Conservation (phyloP, 2,113 vertebrate genomes). For the Thamnophis sirtalis region DNA sequence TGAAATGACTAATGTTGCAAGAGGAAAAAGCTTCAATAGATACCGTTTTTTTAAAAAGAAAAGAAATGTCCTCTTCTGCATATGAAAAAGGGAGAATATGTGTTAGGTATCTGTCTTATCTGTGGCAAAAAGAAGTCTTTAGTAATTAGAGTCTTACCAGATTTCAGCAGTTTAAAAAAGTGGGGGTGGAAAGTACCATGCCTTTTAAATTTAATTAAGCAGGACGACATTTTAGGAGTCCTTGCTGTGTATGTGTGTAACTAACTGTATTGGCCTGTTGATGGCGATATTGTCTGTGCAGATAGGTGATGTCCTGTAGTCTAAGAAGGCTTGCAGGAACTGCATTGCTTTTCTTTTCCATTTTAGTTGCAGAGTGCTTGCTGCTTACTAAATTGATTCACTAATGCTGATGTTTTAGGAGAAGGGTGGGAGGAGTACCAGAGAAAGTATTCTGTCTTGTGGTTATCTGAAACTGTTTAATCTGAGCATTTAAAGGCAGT, state of each 20-base stretch:
- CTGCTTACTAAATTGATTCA: not conserved
- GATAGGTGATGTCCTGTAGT: not conserved
- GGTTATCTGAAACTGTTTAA: not conserved
- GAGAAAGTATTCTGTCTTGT: not conserved
- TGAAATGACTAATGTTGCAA: not conserved
- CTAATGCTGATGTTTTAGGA: not conserved
- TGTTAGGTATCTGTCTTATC: not conserved
- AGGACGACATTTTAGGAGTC: conserved; percentile 18
- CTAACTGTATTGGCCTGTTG: not conserved
- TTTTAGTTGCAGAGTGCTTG: not conserved
- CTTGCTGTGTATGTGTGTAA: not conserved
- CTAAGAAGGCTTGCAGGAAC: not conserved
- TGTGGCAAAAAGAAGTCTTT: not conserved
- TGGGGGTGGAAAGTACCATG: too few species aligned
- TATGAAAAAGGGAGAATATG: not conserved
- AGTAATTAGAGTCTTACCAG: not conserved
- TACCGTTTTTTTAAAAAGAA: not conserved
- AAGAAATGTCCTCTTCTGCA: not conserved
- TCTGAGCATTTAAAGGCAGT: not conserved
- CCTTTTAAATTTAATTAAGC: not conserved
- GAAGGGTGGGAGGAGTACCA: not conserved
- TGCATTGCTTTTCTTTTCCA: not conserved
- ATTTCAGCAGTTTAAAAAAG: not conserved
- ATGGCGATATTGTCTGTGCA: not conserved
- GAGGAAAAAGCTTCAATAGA: not conserved